Percentiles rank a stretch among this genome's conserved stretches.
phyloP scores from a whole-genome alignment of 2,888 invertebrate species.

The Zhuqinia jingwanae region DNA sequence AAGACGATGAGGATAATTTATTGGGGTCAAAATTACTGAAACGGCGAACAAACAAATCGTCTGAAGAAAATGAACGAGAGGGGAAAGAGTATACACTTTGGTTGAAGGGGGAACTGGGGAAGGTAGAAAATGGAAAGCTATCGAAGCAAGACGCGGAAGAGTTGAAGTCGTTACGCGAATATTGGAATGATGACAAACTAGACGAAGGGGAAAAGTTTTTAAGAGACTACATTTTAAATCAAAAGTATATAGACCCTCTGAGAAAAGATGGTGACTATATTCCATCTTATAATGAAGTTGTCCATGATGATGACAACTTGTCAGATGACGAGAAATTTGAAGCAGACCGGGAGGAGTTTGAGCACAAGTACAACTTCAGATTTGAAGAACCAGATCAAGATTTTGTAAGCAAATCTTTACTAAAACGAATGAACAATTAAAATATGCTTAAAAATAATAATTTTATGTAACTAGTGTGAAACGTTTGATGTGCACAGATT shows the following conservation, averaged over 20 bases:
- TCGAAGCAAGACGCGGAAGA: constrained; percentile 83
- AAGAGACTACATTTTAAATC: constrained; percentile 94
- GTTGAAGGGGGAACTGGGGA: constrained; percentile 88
- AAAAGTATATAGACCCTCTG: constrained; percentile 83
- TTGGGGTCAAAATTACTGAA: constrained; percentile 81
- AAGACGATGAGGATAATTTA: constrained; percentile 82
- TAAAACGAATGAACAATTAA: too few relatives aligned
- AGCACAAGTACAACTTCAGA: constrained; percentile 96
- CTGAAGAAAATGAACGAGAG: constrained; percentile 82
- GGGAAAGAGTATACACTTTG: constrained; percentile 88
- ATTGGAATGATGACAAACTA: constrained; percentile 92
- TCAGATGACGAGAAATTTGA: constrained; percentile 90
- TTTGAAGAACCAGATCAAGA: constrained; percentile 98
- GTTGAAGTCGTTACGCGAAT: constrained; percentile 89
- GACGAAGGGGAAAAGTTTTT: constrained; percentile 93
- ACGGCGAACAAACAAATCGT: constrained; percentile 83
- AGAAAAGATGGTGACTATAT: constrained; percentile 83
- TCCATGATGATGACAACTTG: constrained; percentile 84
- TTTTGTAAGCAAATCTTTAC: constrained; percentile 85
- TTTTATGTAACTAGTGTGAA: too few relatives aligned
- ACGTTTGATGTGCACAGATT: constrained; percentile 85
- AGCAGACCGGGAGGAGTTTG: constrained; percentile 93
- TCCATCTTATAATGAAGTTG: constrained; percentile 86
- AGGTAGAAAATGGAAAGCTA: constrained; percentile 38
- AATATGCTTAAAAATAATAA: too few relatives aligned